phyloP scores from a whole-genome alignment of 2,797 vertebrate genomes.

The Pitangus sulphuratus region DNA sequence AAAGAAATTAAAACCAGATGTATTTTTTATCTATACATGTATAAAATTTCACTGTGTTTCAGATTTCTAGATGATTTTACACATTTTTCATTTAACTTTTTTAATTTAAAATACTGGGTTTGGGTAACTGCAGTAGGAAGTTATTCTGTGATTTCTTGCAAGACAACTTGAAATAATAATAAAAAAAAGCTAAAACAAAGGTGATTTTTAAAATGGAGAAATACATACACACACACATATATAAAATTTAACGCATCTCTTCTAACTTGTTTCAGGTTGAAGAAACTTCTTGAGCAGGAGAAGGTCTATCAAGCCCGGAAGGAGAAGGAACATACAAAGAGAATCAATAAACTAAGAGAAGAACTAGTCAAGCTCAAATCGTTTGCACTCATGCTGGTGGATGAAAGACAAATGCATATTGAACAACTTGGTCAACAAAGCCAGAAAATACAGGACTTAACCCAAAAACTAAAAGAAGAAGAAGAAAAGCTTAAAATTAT shows the following conservation, averaged over 20 bases:
- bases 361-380: conserved; percentile 94
- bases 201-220: neutral
- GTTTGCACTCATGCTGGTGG: conserved; percentile 95
- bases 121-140: neutral
- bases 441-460: conserved; percentile 90
- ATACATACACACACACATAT: neutral
- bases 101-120: neutral
- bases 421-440: conserved; percentile 91
- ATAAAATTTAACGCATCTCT: neutral
- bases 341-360: conserved; percentile 87
- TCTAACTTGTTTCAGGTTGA: conserved; percentile 82
- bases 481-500: conserved; percentile 83
- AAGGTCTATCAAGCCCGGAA: conserved; percentile 91
- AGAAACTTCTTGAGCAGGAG: conserved; percentile 94
- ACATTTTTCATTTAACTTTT: neutral
- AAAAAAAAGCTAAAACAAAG: neutral
- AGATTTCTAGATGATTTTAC: neutral
- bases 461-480: conserved; percentile 87
- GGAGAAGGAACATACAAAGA: conserved; percentile 89
- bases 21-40: neutral
- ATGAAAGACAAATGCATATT: conserved; percentile 92
- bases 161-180: neutral
- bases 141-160: neutral
- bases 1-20: neutral
- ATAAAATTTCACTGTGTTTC: neutral